Evolutionary conservation across 2,113 vertebrate species (phyloP), one percentile per base, ranked within the genome.

Genomic region (Lepidothrix coronata): DNA sequence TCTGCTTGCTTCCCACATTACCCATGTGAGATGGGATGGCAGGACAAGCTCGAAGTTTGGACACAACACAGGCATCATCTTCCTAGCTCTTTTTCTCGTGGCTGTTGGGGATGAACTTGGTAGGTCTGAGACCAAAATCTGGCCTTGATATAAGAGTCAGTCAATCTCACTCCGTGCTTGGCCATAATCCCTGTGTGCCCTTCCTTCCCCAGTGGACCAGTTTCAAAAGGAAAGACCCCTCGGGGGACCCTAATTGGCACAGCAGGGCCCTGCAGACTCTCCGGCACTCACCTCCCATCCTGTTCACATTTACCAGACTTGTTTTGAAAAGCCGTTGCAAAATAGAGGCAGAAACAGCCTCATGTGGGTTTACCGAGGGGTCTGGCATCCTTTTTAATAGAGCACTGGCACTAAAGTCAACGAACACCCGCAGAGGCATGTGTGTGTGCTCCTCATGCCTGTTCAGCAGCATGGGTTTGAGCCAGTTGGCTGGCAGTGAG

Each of bases 391-490:
- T 75, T 41, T 37, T 57, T 27, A 81, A 3, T 4, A 17, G 57
- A 39, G 52, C 20, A 6, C 57, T 83, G 92, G 67, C 78, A 54
- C 46, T 14, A 18, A 37, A 93, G 65, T 31, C 21, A 59, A 35
- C 0, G 2, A 52, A 35, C 11, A 30, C 19, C 41, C 0, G 0
- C 3, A 19, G 51, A 39, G 21, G 33, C 0, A 0, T 3, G 5
- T 16, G 44, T 2, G 6, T 21, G 43, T 24, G 27, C 51, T 74
- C 24, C 52, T 14, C 5, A 31, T 52, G 72, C 52, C 68, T 52
- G 35, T 8, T 35, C 17, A 46, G 51, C 4, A 15, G 30, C 33
- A 13, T 6, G 73, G n/a, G 46, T 20, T 2, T 23, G 61, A 89
- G 92, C 52, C 85, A 76, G 66, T 1, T 91, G 85, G 70, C 65